These are phyloP conservation scores for Tiliacea citrago DNA, from an alignment of 2,888 invertebrate genomes.

Conservation along the genomic window DNA sequence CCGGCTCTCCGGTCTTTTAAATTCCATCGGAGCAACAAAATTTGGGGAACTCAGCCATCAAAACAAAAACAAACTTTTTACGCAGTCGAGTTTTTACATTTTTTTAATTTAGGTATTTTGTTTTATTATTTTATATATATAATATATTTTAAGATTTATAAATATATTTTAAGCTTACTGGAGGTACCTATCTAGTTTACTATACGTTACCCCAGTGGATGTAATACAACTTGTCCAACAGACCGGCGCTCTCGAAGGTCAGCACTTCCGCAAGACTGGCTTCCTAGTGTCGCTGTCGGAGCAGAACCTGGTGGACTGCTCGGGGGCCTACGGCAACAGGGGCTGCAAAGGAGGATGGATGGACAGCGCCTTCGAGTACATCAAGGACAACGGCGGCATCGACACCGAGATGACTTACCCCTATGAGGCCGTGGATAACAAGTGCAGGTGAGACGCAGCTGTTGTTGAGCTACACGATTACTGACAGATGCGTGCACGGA, in stretches of 20 bases:
- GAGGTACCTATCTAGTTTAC: background rate
- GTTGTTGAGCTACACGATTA: background rate
- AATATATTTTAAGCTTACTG: background rate
- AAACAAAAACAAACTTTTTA: no score
- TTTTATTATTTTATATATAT: no score
- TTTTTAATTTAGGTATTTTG: no score
- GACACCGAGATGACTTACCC: constrained; percentile 97
- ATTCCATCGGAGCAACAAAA: background rate
- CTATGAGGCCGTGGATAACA: constrained; percentile 94
- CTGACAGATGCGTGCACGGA: background rate
- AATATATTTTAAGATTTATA: no score
- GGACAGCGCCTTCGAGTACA: constrained; percentile 96
- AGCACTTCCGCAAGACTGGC: constrained; percentile 95
- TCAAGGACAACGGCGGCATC: constrained; percentile 95
- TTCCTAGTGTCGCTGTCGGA: constrained; percentile 96
- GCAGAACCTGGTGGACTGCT: constrained; percentile 98
- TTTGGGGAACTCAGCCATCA: no score
- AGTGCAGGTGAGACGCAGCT: constrained; percentile 89
- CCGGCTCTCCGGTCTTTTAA: background rate
- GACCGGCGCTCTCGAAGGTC: constrained; percentile 97
- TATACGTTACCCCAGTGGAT: background rate
- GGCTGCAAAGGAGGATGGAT: constrained; percentile 96
- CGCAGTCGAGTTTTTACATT: no score
- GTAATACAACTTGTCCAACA: constrained; percentile 72
- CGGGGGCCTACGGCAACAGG: constrained; percentile 95